Base-by-base conservation (phyloP, 2,888 invertebrate genomes). In the Agriopis marginaria region DNA sequence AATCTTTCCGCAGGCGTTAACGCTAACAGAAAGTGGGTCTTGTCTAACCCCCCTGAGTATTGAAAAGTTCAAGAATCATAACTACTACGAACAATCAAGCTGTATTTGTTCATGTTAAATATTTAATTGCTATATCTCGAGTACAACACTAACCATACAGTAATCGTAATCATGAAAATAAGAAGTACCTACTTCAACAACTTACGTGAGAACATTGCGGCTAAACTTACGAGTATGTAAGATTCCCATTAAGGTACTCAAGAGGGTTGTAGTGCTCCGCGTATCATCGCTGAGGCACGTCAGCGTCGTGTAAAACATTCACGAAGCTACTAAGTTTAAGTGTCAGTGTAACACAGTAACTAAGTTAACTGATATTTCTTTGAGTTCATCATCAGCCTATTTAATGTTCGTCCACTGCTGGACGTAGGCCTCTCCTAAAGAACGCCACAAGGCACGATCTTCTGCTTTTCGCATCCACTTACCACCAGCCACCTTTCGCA, bases 291-390 rank as follows among this genome's bases (percentile, higher is more conserved):
- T 39, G 17, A 55, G 60, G 5, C 23, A 64, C 61, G 73, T 74
- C 72, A 51, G 53, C 12, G 4, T 12, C 44, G 75, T 74, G 75
- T 78, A 70, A 75, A 79, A 80, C 71, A 77, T 81, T 78, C 68
- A 76, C 74, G 74, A 17, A 71, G 58, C 66, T 66, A 66, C 60
- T 60, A 72, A 71, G 70, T 68, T 61, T 71, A 14, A 60, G 39
- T 23, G 58, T 40, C 56, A 40, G 44, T 62, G 42, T 32, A 58
- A 1, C 40, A 11, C 62, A 58, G 56, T 56, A n/a, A 62, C 62
- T 40, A 8, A 66, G 32, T 49, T 23, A 45, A 11, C 10, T 23
- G 14, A 0, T 49, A 49, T 32, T 32, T 32, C 32, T 32, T 23
- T 23, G 17, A 23, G 17, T 23, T 23, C 17, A 23, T 23, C 17